A percentile compares a stretch with the other conserved stretches of the same genome.
These are phyloP conservation scores for Clarias macrocephalus DNA, from an alignment of 2,113 vertebrate species.

Conservation along the genomic window DNA sequence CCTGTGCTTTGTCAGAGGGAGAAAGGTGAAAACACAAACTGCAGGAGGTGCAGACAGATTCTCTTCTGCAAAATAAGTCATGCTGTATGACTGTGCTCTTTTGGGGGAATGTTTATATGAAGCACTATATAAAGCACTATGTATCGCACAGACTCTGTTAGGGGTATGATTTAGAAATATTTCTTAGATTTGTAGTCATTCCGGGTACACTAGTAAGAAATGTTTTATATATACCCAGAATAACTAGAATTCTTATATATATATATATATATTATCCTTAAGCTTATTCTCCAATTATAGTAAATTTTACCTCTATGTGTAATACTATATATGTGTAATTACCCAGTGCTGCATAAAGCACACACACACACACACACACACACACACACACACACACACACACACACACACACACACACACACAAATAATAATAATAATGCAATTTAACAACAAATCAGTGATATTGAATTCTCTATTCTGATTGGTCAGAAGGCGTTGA, in stretches of 20 bases:
- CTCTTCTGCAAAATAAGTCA: background rate
- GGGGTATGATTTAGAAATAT: background rate
- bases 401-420: too few relatives aligned
- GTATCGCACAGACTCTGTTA: background rate
- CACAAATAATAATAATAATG: background rate
- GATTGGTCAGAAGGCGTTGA: background rate
- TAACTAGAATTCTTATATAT: too few relatives aligned
- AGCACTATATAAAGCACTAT: background rate
- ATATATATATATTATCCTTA: background rate
- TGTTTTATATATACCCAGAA: too few relatives aligned
- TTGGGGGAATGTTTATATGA: background rate
- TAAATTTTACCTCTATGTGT: too few relatives aligned
- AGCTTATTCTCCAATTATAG: background rate
- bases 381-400: too few relatives aligned
- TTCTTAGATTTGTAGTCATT: background rate
- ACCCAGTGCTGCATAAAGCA: background rate
- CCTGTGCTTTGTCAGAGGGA: constrained; percentile 81
- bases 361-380: too few relatives aligned
- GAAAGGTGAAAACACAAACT: constrained; percentile 70
- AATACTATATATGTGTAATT: background rate
- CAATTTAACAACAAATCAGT: background rate
- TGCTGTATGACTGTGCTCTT: background rate
- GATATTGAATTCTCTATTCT: background rate
- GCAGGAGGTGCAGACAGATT: constrained; percentile 61
- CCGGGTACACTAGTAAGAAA: background rate